A percentile compares a stretch with the other conserved stretches of the same genome.
These are phyloP conservation scores for Corvus hawaiiensis DNA, from an alignment of 2,113 vertebrate genomes.

Conservation along the genomic window DNA sequence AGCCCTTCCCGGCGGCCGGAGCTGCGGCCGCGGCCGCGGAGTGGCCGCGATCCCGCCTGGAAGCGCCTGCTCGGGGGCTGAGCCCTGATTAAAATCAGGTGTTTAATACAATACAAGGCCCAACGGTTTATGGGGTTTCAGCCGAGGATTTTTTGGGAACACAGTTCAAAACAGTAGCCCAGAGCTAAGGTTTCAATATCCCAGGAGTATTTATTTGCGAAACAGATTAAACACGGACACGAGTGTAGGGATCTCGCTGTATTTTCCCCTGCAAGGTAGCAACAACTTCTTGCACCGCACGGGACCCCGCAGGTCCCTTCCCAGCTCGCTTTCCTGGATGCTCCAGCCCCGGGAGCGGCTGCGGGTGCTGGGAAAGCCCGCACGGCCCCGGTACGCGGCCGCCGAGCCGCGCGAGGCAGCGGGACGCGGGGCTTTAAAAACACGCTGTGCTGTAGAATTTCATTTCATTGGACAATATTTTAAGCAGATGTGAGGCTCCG, in stretches of 20 bases:
- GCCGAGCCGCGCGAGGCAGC: not conserved
- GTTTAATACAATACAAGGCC: conserved; percentile 47
- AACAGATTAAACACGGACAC: not conserved
- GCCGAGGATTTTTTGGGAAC: conserved; percentile 57
- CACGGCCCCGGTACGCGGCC: not conserved
- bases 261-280: rapidly evolving
- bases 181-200: conserved; percentile 13
- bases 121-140: conserved; percentile 61
- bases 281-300: rapidly evolving
- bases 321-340: rapidly evolving
- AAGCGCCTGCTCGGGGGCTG: not conserved
- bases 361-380: not conserved
- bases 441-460: not conserved
- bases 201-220: conserved; percentile 21
- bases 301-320: not conserved
- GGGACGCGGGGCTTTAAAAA: not conserved
- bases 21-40: not conserved
- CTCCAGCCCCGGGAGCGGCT: not conserved
- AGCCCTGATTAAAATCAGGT: conserved; percentile 66
- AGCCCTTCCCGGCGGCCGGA: not conserved
- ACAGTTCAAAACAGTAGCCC: conserved; percentile 33
- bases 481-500: conserved; percentile 47
- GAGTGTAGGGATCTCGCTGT: not conserved
- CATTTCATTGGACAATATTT: conserved; percentile 36
- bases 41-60: not conserved